Evolutionary conservation across 2,113 vertebrate species (phyloP), one percentile per base, ranked within the genome.

Genomic region (Aleadryas rufinucha): DNA sequence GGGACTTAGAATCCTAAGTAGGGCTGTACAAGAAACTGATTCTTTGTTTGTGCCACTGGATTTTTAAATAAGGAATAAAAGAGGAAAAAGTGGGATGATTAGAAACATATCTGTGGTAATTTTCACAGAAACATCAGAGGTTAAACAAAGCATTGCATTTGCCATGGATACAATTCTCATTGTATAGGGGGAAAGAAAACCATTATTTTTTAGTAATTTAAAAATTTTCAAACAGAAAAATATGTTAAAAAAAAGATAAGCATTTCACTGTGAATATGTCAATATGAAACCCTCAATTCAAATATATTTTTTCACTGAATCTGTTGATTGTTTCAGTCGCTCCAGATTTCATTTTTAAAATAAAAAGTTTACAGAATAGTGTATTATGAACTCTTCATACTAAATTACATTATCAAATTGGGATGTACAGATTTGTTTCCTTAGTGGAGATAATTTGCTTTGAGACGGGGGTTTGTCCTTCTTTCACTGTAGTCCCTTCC

Each of bases 21-120:
- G 89, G 59, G 64, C 64, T 92, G 64, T 87, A 95, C 83, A 96
- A 95, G 74, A 88, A 93, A 86, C 64, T 87, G 80, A 92, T 90
- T 95, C 59, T 95, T 95, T 88, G 17, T 24, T 69, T 94, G 70
- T 57, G 18, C 44, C 24, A 80, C 21, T 63, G 76, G 63, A n/a
- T 69, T 85, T 90, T 89, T 84, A 6, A 69, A 76, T n/a, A 72
- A 80, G 26, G 35, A 66, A 69, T 60, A 60, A 82, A 82, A 88
- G 31, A 65, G 21, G 33, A 37, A 82, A 91, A 90, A 44, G 3
- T 53, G 22, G 31, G 12, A 39, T 47, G 10, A 39, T 64, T 60
- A 57, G 54, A 88, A 93, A 59, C 1, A 37, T 76, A 41, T 70
- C 59, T 39, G 7, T 83, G 42, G 19, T 65, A n/a, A 61, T 86